Evolutionary conservation across 64 coral and sea anemone species (phyloP).

Genomic region (Porites lutea): DNA sequence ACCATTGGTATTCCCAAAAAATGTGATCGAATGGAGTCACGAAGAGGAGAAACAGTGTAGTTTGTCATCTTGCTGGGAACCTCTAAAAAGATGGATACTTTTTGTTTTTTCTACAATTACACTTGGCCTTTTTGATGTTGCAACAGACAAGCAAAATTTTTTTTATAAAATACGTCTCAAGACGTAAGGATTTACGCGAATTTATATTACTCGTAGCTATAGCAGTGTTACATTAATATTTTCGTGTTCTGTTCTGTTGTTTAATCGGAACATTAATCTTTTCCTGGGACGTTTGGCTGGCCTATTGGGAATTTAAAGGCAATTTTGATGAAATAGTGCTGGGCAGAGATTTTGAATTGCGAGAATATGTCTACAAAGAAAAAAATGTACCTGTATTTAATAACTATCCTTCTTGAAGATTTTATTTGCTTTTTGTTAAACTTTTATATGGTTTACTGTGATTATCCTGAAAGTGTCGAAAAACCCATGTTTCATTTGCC

Average conservation of each 20-base stretch:
- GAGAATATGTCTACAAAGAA: background rate
- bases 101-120: background rate
- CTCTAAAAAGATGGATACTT: background rate
- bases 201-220: background rate
- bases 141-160: background rate
- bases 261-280: background rate
- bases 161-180: conserved; percentile 8
- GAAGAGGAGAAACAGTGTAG: background rate
- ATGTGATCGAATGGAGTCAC: background rate
- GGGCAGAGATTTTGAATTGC: background rate
- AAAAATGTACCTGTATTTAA: background rate
- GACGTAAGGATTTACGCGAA: background rate
- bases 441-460: conserved; percentile 6
- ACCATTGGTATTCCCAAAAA: background rate
- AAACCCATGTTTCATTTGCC: background rate
- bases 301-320: conserved; percentile 6
- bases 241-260: conserved; percentile 1
- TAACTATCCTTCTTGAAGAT: background rate
- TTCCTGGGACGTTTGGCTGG: conserved; percentile 8
- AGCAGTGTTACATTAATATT: too few species aligned
- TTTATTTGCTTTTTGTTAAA: background rate
- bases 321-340: background rate
- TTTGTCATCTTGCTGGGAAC: background rate
- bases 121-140: background rate
- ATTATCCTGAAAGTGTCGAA: conserved; percentile 7